These are phyloP conservation scores for Heliconius hortense DNA, from an alignment of 2,888 invertebrate genomes.

Conservation along the genomic window DNA sequence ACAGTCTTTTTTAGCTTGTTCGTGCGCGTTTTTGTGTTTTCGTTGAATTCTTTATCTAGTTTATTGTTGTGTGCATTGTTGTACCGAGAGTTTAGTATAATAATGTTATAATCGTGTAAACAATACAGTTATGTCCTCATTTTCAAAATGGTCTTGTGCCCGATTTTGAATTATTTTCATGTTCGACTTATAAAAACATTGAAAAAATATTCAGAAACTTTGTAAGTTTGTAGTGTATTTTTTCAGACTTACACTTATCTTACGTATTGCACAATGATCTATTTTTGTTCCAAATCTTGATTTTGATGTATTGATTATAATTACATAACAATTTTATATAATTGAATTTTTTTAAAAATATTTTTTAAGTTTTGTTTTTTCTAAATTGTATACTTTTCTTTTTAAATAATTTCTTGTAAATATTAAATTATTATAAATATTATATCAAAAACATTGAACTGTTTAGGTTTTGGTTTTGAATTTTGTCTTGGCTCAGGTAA, in stretches of 20 bases:
- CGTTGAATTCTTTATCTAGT: not conserved
- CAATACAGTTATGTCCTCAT: slow-evolving; percentile 56
- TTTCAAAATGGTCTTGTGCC: slow-evolving; percentile 68
- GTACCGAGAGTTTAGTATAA: not conserved
- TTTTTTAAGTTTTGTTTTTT: too few species aligned
- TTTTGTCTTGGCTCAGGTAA: too few species aligned
- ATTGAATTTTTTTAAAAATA: not conserved
- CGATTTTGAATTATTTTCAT: slow-evolving; percentile 54
- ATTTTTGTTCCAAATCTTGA: not conserved
- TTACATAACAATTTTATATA: slow-evolving; percentile 11
- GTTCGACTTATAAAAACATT: slow-evolving; percentile 56
- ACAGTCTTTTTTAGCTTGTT: slow-evolving; percentile 48
- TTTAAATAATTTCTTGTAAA: too few species aligned
- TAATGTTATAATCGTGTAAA: not conserved
- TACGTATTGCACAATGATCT: slow-evolving; percentile 17
- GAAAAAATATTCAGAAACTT: slow-evolving; percentile 52
- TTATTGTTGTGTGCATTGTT: not conserved
- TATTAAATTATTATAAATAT: too few species aligned
- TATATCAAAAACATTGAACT: too few species aligned
- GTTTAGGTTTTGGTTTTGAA: too few species aligned
- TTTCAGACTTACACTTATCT: not conserved
- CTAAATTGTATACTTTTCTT: too few species aligned
- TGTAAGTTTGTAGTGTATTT: slow-evolving; percentile 40
- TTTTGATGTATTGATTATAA: not conserved
- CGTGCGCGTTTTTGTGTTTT: slow-evolving; percentile 30